Evolutionary conservation across 2,797 vertebrate species (phyloP).

Genomic region (Arctocebus calabarensis): DNA sequence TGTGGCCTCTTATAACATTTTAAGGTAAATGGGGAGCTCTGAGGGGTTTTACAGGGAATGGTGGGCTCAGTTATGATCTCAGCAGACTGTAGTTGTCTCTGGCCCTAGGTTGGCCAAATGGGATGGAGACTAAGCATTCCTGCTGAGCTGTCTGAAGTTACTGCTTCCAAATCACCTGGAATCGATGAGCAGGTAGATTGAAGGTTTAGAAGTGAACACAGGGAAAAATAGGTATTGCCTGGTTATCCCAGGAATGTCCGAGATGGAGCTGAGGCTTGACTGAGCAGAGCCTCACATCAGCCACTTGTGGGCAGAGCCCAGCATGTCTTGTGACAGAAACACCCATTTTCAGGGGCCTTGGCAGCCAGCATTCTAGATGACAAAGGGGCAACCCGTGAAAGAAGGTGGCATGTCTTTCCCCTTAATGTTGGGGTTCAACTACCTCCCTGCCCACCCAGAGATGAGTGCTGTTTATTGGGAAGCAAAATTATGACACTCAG

Average conservation of each 20-base stretch:
- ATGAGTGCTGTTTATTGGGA: constrained; percentile 11
- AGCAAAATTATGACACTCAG: constrained; percentile 13
- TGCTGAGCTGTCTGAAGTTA: neutral
- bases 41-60: neutral
- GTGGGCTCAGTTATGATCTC: neutral
- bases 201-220: neutral
- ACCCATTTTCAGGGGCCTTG: constrained; percentile 28
- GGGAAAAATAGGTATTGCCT: neutral
- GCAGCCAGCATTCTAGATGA: neutral
- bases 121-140: constrained; percentile 4
- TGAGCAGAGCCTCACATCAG: constrained; percentile 7
- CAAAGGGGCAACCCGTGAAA: neutral
- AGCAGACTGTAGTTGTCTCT: neutral
- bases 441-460: constrained; percentile 61
- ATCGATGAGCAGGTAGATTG: neutral
- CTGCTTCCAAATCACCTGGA: neutral
- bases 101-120: neutral
- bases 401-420: constrained; percentile 40
- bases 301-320: neutral
- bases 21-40: neutral
- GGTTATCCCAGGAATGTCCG: constrained; percentile 20
- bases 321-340: neutral
- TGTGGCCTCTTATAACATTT: neutral
- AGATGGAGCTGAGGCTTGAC: neutral
- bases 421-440: constrained; percentile 61